Percentiles rank a stretch among this genome's conserved stretches.
These are phyloP conservation scores for Benthosema pterotum DNA, from an alignment of 2,797 vertebrate species.

Conservation along the genomic window DNA sequence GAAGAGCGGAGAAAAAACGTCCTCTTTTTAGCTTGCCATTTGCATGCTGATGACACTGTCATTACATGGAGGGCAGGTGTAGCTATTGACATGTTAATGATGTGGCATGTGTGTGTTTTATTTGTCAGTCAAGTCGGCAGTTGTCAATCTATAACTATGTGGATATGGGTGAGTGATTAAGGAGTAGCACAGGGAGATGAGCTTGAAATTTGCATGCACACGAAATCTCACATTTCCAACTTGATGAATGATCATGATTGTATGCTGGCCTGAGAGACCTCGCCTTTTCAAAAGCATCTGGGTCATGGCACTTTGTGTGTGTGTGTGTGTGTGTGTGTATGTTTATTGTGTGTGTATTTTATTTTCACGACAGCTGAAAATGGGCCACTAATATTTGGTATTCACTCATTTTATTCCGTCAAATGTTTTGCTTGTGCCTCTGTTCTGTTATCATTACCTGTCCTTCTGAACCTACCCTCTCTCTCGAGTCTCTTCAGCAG, in stretches of 20 bases:
- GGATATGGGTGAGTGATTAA: conserved; percentile 8
- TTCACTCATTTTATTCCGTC: too few relatives aligned
- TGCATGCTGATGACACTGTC: conserved; percentile 65
- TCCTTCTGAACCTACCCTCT: conserved; percentile 13
- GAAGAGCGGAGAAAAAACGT: conserved; percentile 21
- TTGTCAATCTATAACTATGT: conserved; percentile 24
- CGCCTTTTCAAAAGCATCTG: too few relatives aligned
- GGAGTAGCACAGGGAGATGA: not conserved
- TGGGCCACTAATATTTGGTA: too few relatives aligned
- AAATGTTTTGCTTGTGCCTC: not conserved
- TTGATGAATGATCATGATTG: not conserved
- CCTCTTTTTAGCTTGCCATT: conserved; percentile 49
- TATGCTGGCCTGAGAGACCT: too few relatives aligned
- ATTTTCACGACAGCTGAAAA: too few relatives aligned
- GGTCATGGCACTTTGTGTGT: too few relatives aligned
- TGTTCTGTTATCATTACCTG: not conserved
- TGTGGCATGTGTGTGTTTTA: conserved; percentile 36
- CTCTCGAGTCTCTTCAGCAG: conserved; percentile 33
- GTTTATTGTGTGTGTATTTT: too few relatives aligned
- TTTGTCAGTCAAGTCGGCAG: conserved; percentile 35
- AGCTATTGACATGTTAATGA: conserved; percentile 70
- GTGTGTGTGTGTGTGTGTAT: too few relatives aligned
- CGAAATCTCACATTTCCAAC: not conserved
- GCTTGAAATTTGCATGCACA: not conserved
- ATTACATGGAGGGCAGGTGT: conserved; percentile 67